Evolutionary conservation across 2,888 invertebrate genomes (phyloP).

Genomic region (Nymphalis c-album): DNA sequence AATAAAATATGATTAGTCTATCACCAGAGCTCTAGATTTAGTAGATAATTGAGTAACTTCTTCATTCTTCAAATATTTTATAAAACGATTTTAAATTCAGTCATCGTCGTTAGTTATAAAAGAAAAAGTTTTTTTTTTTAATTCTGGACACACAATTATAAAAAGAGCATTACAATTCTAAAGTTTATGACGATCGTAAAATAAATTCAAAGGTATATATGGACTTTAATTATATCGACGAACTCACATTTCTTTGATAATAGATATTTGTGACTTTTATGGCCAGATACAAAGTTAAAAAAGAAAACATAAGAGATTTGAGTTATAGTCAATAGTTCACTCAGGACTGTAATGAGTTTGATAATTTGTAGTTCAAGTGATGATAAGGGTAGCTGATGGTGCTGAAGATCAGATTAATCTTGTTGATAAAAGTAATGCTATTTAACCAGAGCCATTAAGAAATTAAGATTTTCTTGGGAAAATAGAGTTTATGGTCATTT

Average conservation of each 20-base stretch:
- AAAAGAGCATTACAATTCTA: slow-evolving; percentile 29
- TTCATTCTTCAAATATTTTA: not conserved
- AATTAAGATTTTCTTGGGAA: too few relatives aligned
- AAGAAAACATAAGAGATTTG: not conserved
- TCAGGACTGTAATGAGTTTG: not conserved
- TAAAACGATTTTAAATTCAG: not conserved
- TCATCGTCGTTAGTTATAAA: slow-evolving; percentile 13
- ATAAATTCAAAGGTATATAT: slow-evolving; percentile 38
- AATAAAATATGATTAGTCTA: too few relatives aligned
- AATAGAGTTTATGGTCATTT: too few relatives aligned
- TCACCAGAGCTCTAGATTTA: too few relatives aligned
- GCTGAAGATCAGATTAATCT: too few relatives aligned
- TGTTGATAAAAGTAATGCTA: too few relatives aligned
- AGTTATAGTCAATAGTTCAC: slow-evolving; percentile 1
- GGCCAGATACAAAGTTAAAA: not conserved
- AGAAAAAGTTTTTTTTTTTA: slow-evolving; percentile 19
- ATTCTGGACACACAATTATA: slow-evolving; percentile 25
- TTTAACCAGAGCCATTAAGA: too few relatives aligned
- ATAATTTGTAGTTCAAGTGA: too few relatives aligned
- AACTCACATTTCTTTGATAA: slow-evolving; percentile 30
- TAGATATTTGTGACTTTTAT: slow-evolving; percentile 35
- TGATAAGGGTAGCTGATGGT: too few relatives aligned
- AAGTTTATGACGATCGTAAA: slow-evolving; percentile 39
- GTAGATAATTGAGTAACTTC: too few relatives aligned
- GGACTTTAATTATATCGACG: slow-evolving; percentile 40